A percentile compares a stretch with the other conserved stretches of the same genome.
These are phyloP conservation scores for Onchidella celtica DNA, from an alignment of 2,888 invertebrate species.

Conservation along the genomic window DNA sequence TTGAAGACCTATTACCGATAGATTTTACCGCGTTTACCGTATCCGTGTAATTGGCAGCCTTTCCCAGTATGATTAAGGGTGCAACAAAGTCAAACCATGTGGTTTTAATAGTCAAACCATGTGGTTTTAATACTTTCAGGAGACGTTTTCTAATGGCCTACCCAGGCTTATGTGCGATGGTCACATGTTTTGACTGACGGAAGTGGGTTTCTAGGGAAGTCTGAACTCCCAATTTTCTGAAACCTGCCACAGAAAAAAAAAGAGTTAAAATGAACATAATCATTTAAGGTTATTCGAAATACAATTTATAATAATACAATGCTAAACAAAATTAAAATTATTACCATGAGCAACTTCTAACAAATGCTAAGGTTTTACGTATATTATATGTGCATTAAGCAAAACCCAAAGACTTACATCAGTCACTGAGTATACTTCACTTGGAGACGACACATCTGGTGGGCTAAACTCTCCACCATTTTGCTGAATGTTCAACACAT, in stretches of 20 bases:
- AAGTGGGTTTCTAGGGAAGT: no score
- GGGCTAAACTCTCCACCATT: constrained; percentile 36
- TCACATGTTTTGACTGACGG: no score
- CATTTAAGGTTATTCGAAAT: constrained; percentile 12
- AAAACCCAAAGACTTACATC: constrained; percentile 50
- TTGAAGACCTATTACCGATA: no score
- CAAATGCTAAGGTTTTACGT: background rate
- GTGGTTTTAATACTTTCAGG: no score
- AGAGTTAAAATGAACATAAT: background rate
- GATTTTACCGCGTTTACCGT: no score
- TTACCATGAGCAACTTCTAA: background rate
- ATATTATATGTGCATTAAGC: background rate
- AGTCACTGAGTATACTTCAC: constrained; percentile 53
- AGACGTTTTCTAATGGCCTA: no score
- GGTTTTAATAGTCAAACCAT: no score
- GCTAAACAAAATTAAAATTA: background rate
- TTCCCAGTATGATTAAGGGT: no score
- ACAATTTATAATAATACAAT: background rate
- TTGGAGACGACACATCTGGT: constrained; percentile 52
- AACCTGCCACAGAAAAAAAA: background rate
- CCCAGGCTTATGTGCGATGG: no score
- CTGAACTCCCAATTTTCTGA: no score
- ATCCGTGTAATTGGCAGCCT: no score
- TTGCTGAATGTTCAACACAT: constrained; percentile 9
- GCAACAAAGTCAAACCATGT: no score